Evolutionary conservation across 2,888 invertebrate species (phyloP).

Genomic region (Aphelenchoides bicaudatus): DNA sequence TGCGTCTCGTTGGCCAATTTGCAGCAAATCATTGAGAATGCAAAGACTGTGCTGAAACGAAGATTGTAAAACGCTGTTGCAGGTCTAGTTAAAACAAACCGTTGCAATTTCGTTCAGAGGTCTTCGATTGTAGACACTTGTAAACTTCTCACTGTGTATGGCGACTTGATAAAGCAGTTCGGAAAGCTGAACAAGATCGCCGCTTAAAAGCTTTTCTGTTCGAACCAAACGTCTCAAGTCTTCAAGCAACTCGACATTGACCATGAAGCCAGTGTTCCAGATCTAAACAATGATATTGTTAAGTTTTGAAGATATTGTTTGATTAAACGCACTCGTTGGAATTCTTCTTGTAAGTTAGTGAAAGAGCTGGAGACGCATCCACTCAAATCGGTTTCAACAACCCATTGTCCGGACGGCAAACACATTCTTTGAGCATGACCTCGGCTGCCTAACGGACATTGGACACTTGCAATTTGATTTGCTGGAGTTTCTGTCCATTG

Average conservation of each 20-base stretch:
- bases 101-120: not conserved
- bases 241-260: not conserved
- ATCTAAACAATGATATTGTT: not conserved
- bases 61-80: no score
- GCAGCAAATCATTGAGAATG: conserved; percentile 19
- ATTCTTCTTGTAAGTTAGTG: conserved; percentile 23
- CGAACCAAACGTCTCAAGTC: not conserved
- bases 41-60: conserved; percentile 5
- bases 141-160: not conserved
- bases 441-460: conserved; percentile 28
- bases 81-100: not conserved
- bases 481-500: conserved; percentile 28
- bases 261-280: not conserved
- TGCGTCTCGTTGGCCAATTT: conserved; percentile 17
- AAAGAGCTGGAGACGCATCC: conserved; percentile 27
- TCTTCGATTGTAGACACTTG: not conserved
- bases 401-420: conserved; percentile 38
- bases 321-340: conserved; percentile 13
- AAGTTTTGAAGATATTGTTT: not conserved
- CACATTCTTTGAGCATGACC: conserved; percentile 45
- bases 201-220: not conserved
- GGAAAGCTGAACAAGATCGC: not conserved
- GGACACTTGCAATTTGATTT: conserved; percentile 16
- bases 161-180: not conserved
- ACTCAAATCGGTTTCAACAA: conserved; percentile 29